A percentile compares a stretch with the other conserved stretches of the same genome.
phyloP scores from a whole-genome alignment of 2,888 invertebrate genomes.

The Ophion costatus region DNA sequence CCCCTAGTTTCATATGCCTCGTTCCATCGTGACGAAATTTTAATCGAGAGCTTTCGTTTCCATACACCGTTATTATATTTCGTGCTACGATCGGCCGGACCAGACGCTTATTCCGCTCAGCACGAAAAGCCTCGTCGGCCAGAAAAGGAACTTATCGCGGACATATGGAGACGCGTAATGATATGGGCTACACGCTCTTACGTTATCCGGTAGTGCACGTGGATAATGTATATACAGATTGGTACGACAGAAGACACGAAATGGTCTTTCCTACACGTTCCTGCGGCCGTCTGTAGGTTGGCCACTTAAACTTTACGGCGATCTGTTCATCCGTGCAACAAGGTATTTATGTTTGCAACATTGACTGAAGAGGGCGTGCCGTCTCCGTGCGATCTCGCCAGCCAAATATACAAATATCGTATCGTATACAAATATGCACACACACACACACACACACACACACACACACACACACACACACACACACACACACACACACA shows the following conservation, averaged over 20 bases:
- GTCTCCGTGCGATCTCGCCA: conserved; percentile 31
- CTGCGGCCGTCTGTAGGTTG: not conserved
- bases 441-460: conserved; percentile 4
- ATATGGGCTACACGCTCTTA: conserved; percentile 1
- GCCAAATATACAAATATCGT: conserved; percentile 3
- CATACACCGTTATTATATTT: conserved; percentile 42
- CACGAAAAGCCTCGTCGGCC: conserved; percentile 49
- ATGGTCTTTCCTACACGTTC: conserved; percentile 7
- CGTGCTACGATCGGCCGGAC: conserved; percentile 15
- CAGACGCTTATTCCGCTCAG: conserved; percentile 46
- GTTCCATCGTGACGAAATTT: conserved; percentile 61
- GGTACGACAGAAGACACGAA: conserved; percentile 40
- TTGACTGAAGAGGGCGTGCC: conserved; percentile 28
- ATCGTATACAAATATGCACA: not conserved
- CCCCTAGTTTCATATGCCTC: not conserved
- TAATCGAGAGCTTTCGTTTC: conserved; percentile 53
- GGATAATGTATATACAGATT: not conserved
- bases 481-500: not conserved
- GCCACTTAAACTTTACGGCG: conserved; percentile 59
- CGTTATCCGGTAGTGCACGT: not conserved
- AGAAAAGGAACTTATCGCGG: conserved; percentile 1
- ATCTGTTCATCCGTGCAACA: conserved; percentile 43
- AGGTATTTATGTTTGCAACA: conserved; percentile 36
- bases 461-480: conserved; percentile 3
- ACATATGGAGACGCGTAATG: not conserved